Evolutionary conservation across 2,797 vertebrate genomes (phyloP), one percentile per base, ranked within the genome.

Genomic region (Typhlichthys eigenmanni): DNA sequence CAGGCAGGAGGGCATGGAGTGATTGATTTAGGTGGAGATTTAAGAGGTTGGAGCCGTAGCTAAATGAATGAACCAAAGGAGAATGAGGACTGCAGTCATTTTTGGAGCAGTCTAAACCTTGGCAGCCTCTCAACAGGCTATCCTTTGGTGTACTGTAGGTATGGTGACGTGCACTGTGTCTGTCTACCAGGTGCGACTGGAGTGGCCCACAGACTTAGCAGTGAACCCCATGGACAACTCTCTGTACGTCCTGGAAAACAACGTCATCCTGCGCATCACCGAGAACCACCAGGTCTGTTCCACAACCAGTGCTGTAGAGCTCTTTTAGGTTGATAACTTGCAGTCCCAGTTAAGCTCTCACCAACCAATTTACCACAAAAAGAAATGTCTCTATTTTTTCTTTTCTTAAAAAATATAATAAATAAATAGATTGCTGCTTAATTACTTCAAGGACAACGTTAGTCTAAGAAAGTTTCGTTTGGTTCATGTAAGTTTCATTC

Each of bases 141-240:
- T 55, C 48, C 19, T 67, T 60, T 5, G 19, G 19, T 19, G 19
- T 19, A 19, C 29, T 19, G 29, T 45, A 10, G 54, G 69, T 52
- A 56, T 51, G 11, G 57, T 52, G 47, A 3, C 60, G 52, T 65
- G 65, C 58, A 69, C 49, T 78, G 24, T 81, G 59, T 80, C 60
- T 62, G 51, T 53, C 58, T 0, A 49, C 38, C 88, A 99, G 97
- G 97, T 99, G 76, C 96, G 98, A 72, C 92, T 99, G 66, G 97
- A 99, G 83, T 99, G 97, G 97, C 98, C 98, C 38, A 99, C 98
- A 11, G 97, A 99, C 90, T 93, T 99, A 64, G 97, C 98, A 14
- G 94, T 99, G 83, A 99, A 98, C 86, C 98, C 98, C 68, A 99
- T 99, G 95, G 98, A 99, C 91, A 99, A 99, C 85, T 99, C 98